These are phyloP conservation scores for Anguilla pacifica DNA, from an alignment of 2,797 vertebrate genomes.

Conservation along the genomic window DNA sequence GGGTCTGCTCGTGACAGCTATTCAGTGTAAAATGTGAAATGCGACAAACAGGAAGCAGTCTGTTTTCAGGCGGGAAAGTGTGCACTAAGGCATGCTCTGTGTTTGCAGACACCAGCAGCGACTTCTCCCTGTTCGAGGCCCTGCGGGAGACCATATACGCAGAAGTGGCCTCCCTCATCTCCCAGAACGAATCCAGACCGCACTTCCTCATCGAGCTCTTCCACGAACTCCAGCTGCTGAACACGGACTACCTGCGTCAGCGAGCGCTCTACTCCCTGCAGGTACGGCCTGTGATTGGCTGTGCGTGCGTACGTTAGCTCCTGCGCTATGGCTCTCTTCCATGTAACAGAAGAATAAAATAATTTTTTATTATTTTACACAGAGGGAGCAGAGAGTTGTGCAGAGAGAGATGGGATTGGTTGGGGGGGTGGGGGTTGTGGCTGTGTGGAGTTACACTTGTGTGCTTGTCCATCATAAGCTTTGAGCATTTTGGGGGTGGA, in stretches of 20 bases:
- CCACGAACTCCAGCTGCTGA: constrained; percentile 94
- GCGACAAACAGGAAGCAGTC: not conserved
- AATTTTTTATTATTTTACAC: not conserved
- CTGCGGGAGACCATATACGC: constrained; percentile 97
- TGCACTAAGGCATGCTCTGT: not conserved
- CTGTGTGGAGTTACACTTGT: not conserved
- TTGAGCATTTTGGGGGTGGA: not conserved
- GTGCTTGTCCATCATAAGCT: not conserved
- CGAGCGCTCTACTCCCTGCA: constrained; percentile 94
- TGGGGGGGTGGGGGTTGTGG: not conserved
- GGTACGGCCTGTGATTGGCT: constrained; percentile 63
- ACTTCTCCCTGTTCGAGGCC: constrained; percentile 96
- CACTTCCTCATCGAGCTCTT: constrained; percentile 99
- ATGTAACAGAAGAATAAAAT: not conserved
- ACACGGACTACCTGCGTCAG: constrained; percentile 94
- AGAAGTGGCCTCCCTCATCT: constrained; percentile 96
- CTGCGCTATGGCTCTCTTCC: not conserved
- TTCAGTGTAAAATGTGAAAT: not conserved
- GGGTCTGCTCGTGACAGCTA: constrained; percentile 23
- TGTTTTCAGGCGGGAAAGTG: not conserved
- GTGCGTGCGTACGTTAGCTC: not conserved
- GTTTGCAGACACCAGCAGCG: constrained; percentile 88
- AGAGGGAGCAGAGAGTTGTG: not conserved
- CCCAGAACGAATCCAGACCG: constrained; percentile 95
- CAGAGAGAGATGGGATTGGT: not conserved